Base-by-base conservation (phyloP, 37 sponge, comb jelly and placozoan genomes). In the Haliclona indistincta region DNA sequence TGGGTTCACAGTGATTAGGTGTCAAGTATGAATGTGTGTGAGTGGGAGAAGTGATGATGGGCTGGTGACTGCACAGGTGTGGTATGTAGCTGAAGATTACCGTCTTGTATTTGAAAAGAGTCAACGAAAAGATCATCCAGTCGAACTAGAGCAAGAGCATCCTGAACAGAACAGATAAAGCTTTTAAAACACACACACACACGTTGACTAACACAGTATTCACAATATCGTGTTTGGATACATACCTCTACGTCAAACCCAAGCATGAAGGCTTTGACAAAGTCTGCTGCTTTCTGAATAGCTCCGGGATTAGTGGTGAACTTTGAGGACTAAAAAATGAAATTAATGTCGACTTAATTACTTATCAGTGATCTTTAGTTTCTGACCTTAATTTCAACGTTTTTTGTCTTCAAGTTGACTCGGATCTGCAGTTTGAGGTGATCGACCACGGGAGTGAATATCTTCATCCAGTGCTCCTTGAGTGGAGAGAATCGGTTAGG, bases 391-490 rank as follows among this genome's bases (percentile, higher is more conserved):
- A 99, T 56, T 67, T 99, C 99, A 0, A 99, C 96, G 72, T 78
- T 81, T 54, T 77, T 96, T 19, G 78, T 96, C 56, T 88, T 93
- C 25, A 96, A 69, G 65, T 99, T 99, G 38, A 99, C 78, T 73
- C 99, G 53, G 54, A 99, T 91, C 51, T 99, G 94, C 2, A 99
- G 87, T 68, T 99, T 93, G 55, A 99, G 78, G 54, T 99, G 96
- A 42, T 99, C 97, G 0, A 96, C 99, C 33, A 96, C 70, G 17
- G 99, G 97, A 8, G 96, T 96, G 81, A 95, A 99, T 43, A 99
- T 89, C 77, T 99, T 96, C 99, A 99, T 96, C 99, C 99, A 99
- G 84, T 80, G 87, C 68, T 99, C 97, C 79, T 96, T 99, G 54
- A 99, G 97, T 1, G 99, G 99, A 37, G 92, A 84, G 64, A 84